Conservation (phyloP, 1,140 invertebrate species). For the Orchesella cincta region DNA sequence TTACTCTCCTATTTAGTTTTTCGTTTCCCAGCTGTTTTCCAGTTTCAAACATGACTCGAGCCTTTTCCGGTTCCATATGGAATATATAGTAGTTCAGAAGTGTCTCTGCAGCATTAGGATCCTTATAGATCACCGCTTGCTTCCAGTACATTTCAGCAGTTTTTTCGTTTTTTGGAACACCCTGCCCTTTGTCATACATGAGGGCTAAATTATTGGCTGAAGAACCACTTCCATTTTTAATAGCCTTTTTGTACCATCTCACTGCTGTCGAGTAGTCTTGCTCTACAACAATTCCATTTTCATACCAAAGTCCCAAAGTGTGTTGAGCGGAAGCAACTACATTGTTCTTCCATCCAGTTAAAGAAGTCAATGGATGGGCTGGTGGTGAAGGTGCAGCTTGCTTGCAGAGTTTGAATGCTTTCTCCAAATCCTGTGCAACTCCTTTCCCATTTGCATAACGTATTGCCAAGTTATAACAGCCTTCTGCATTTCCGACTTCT, state of each 20-base stretch:
- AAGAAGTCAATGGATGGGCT: too few species aligned
- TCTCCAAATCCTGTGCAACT: conserved; percentile 7
- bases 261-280: not conserved
- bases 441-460: not conserved
- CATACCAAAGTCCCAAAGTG: not conserved
- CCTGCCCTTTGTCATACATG: not conserved
- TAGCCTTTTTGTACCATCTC: not conserved
- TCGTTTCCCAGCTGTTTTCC: not conserved
- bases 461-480: not conserved
- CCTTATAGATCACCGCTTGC: not conserved
- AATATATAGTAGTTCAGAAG: not conserved
- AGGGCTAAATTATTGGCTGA: not conserved
- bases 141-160: not conserved
- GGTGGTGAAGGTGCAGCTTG: too few species aligned
- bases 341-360: too few species aligned
- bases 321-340: not conserved
- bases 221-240: not conserved
- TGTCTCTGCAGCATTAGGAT: not conserved
- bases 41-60: not conserved
- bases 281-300: not conserved
- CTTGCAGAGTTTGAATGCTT: conserved; percentile 1
- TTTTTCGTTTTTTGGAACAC: not conserved
- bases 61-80: not conserved
- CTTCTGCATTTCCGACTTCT: conserved; percentile 12
- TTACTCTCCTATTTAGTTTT: too few species aligned